Percentiles rank a stretch among this genome's conserved stretches.
phyloP scores from a whole-genome alignment of 2,797 vertebrate genomes.

The Anisognathus igniventris region DNA sequence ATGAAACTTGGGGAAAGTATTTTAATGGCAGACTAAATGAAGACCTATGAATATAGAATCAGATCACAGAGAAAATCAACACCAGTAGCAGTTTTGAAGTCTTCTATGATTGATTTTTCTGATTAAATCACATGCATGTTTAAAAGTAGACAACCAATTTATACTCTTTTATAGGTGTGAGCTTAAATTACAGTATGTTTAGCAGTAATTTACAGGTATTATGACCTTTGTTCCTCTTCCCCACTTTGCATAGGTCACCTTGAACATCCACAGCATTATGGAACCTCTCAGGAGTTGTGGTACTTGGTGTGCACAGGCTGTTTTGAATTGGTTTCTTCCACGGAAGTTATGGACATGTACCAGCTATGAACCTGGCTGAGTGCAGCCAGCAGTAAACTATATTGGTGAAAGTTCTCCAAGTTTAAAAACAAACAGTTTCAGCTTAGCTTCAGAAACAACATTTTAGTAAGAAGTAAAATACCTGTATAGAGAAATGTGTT shows the following conservation, averaged over 20 bases:
- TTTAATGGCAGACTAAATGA: background rate
- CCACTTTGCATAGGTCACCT: background rate
- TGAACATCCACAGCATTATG: background rate
- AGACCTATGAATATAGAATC: background rate
- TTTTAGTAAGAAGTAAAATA: slow-evolving; percentile 39
- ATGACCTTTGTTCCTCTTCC: background rate
- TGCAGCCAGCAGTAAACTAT: background rate
- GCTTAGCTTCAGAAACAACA: background rate
- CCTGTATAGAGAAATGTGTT: slow-evolving; percentile 95
- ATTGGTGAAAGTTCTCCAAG: background rate
- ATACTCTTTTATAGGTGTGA: background rate
- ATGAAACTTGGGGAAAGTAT: background rate
- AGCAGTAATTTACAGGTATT: background rate
- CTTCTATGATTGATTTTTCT: background rate
- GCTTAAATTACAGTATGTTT: background rate
- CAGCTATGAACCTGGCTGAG: background rate
- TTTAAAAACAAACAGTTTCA: background rate
- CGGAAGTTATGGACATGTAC: background rate
- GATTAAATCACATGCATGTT: background rate
- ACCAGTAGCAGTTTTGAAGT: background rate
- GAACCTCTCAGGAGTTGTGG: background rate
- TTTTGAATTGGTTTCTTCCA: background rate
- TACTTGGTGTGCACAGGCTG: background rate
- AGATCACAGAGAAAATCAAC: background rate
- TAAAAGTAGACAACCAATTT: background rate